Base-by-base conservation (phyloP, 2,113 vertebrate species). In the Etheostoma cragini region DNA sequence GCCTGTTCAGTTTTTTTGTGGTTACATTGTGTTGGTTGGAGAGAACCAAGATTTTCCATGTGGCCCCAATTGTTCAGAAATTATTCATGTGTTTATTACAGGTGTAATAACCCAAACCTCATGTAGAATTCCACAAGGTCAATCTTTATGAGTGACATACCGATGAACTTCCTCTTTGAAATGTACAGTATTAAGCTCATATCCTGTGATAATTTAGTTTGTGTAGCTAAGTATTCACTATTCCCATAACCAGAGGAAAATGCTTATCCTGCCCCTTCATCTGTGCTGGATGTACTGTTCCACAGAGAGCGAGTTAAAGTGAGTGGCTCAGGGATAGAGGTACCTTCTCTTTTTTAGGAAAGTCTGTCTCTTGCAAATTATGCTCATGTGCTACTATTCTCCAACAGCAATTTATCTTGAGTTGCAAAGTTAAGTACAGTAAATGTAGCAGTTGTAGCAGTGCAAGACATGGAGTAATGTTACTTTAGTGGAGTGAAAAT, bases 21-120 rank as follows among this genome's bases (percentile, higher is more conserved):
- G 89, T 87, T 84, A 47, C 57, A 63, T 47, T 61, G 64, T 53
- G 54, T 62, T 70, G 65, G 68, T 83, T 19, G 10, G 46, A 72
- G 58, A 62, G 78, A 76, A 82, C 66, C 56, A 76, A 83, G 64
- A 77, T 74, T 90, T 89, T 82, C 88, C 88, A 71, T 81, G 70
- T 88, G 84, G 80, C 77, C 86, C 83, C 65, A 57, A 71, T 63
- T 65, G 64, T 63, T 84, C 42, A 80, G 71, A 71, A 77, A 58
- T 72, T 69, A 76, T 72, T 80, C 72, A 64, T 70, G 81, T 88
- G 81, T 92, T 89, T 91, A 89, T 89, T 88, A 77, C 81, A 86
- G 68, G 74, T 88, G 80, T 84, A 90, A 88, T 86, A 86, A 90
- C 77, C 77, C 61, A n/a, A 74, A 68, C 66, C 54, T 73, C 26